Evolutionary conservation across 2,797 vertebrate genomes (phyloP).

Genomic region (Leptatherina wallacei): DNA sequence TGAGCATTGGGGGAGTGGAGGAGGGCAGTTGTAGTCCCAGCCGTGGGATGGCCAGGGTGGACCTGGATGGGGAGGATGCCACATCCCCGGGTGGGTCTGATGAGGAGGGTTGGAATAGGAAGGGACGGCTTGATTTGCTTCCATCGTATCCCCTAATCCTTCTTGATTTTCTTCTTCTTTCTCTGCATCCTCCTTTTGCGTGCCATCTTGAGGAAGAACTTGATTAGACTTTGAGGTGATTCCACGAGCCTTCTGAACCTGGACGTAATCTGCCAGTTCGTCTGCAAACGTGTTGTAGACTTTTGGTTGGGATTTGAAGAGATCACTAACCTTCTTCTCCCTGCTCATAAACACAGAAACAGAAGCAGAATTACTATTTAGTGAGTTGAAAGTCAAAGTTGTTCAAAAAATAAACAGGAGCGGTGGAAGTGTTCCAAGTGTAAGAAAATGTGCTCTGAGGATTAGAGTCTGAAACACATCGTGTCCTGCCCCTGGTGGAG

Average conservation of each 20-base stretch:
- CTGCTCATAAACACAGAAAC: constrained; percentile 69
- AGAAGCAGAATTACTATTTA: not conserved
- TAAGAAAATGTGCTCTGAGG: too few species aligned
- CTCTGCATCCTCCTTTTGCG: constrained; percentile 27
- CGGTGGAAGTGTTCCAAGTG: not conserved
- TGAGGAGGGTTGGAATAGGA: constrained; percentile 23
- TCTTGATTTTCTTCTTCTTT: constrained; percentile 18
- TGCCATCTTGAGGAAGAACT: constrained; percentile 22
- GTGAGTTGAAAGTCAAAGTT: not conserved
- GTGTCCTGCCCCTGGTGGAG: not conserved
- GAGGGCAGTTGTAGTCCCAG: constrained; percentile 44
- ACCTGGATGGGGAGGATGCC: constrained; percentile 43
- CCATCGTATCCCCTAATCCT: not conserved
- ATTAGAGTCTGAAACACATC: not conserved
- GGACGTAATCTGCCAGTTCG: constrained; percentile 87
- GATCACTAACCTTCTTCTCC: constrained; percentile 79
- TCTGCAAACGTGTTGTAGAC: constrained; percentile 85
- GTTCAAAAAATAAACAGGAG: too few species aligned
- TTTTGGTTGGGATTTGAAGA: constrained; percentile 85
- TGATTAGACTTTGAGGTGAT: constrained; percentile 77
- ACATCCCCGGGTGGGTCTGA: constrained; percentile 17
- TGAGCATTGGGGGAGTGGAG: constrained; percentile 15
- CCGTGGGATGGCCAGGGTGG: constrained; percentile 11
- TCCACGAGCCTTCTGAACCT: constrained; percentile 86
- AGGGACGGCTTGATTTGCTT: constrained; percentile 13